Conservation (phyloP, 2,888 invertebrate species). For the Chymomyza procnemis region DNA sequence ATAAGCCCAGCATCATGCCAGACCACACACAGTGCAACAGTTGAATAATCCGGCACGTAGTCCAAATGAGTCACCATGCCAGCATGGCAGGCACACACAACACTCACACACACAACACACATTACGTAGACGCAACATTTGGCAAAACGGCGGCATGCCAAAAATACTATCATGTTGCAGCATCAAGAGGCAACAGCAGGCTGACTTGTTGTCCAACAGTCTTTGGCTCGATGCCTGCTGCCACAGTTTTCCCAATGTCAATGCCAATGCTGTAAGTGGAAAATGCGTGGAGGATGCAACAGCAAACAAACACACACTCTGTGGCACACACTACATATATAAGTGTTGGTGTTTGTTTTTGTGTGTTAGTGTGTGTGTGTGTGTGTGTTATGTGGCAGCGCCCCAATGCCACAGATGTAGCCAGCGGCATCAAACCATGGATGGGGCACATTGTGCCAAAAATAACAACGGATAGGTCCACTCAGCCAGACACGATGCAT, state of each 20-base stretch:
- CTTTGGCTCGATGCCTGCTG: constrained; percentile 47
- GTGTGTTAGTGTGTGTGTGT: too few relatives aligned
- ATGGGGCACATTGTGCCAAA: constrained; percentile 65
- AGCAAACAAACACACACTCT: constrained; percentile 14
- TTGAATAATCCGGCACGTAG: background rate
- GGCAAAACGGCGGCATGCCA: constrained; percentile 45
- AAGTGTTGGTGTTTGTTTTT: background rate
- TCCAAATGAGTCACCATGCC: background rate
- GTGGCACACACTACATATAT: background rate
- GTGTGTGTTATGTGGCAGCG: constrained; percentile 31
- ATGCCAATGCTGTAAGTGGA: constrained; percentile 44
- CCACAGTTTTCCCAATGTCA: constrained; percentile 70
- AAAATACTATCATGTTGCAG: constrained; percentile 25
- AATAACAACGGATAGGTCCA: constrained; percentile 47
- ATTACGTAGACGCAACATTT: constrained; percentile 58
- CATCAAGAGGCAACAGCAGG: constrained; percentile 4
- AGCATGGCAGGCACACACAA: constrained; percentile 1
- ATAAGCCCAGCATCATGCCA: background rate
- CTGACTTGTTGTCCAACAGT: background rate
- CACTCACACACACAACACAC: constrained; percentile 33
- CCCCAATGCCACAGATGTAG: constrained; percentile 64
- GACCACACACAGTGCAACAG: background rate
- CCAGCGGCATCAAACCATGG: constrained; percentile 27
- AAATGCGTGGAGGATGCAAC: constrained; percentile 43
- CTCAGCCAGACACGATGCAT: constrained; percentile 9